A percentile compares a stretch with the other conserved stretches of the same genome.
Evolutionary conservation across 2,113 vertebrate species (phyloP).

Genomic region (Etheostoma spectabile): DNA sequence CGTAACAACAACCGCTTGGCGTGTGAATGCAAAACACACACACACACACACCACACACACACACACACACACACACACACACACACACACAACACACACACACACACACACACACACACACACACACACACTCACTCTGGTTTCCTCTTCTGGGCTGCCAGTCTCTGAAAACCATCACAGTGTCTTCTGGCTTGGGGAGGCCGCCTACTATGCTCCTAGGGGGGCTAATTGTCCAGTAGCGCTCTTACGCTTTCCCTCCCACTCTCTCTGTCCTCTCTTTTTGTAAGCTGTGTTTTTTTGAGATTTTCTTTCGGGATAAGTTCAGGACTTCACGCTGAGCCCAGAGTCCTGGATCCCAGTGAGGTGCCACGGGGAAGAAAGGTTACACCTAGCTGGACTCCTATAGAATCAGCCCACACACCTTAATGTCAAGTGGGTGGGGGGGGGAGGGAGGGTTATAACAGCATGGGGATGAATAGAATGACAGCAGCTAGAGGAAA

Average conservation of each 20-base stretch:
- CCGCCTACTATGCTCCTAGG: constrained; percentile 72
- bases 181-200: constrained; percentile 52
- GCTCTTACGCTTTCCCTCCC: constrained; percentile 47
- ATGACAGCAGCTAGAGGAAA: constrained; percentile 8
- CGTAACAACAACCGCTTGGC: constrained; percentile 67
- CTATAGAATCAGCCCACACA: constrained; percentile 58
- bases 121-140: constrained; percentile 29
- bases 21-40: constrained; percentile 62
- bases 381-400: constrained; percentile 73
- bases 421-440: constrained; percentile 6
- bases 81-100: constrained; percentile 42
- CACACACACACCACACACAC: constrained; percentile 34
- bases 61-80: constrained; percentile 48
- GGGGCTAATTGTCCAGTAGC: constrained; percentile 76
- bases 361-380: constrained; percentile 72
- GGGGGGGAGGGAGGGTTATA: neutral
- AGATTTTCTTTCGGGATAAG: constrained; percentile 39
- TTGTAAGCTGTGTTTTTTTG: constrained; percentile 12
- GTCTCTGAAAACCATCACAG: constrained; percentile 40
- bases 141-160: constrained; percentile 23
- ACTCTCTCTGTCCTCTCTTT: constrained; percentile 52
- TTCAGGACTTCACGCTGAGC: constrained; percentile 67
- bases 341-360: constrained; percentile 55
- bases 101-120: constrained; percentile 36
- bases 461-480: constrained; percentile 19